These are phyloP conservation scores for Malurus elegans DNA, from an alignment of 2,113 vertebrate genomes.

Conservation along the genomic window DNA sequence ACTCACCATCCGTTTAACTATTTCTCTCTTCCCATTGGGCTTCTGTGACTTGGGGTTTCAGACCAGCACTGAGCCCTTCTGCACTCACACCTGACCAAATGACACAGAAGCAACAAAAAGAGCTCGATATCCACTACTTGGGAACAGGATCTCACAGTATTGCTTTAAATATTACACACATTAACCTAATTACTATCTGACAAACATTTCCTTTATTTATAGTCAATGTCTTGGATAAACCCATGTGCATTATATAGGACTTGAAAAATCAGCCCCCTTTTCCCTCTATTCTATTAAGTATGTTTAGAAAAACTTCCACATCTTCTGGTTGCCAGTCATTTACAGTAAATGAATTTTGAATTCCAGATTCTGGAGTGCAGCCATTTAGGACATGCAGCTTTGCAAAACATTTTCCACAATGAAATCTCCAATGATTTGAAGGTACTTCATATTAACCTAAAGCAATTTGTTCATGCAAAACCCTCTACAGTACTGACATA, in stretches of 20 bases:
- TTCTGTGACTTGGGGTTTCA: neutral
- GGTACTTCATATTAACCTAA: neutral
- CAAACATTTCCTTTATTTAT: constrained; percentile 2
- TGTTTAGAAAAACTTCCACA: neutral
- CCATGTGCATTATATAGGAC: neutral
- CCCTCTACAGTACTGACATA: neutral
- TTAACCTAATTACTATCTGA: neutral
- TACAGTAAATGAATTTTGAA: neutral
- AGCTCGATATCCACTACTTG: neutral
- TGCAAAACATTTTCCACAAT: constrained; percentile 29
- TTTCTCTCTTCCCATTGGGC: neutral
- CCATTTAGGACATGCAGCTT: constrained; percentile 18
- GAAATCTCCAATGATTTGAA: neutral
- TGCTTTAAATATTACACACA: neutral
- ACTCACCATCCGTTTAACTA: neutral
- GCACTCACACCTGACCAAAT: neutral
- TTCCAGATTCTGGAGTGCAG: constrained; percentile 26
- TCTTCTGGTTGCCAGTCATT: neutral
- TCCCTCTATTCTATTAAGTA: neutral
- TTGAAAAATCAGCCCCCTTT: neutral
- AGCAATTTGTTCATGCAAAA: constrained; percentile 13
- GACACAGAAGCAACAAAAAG: neutral
- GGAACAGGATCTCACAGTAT: neutral
- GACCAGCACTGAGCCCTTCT: neutral
- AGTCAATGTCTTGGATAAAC: neutral